Base-by-base conservation (phyloP, 2,888 invertebrate genomes). In the Magallana nippona region DNA sequence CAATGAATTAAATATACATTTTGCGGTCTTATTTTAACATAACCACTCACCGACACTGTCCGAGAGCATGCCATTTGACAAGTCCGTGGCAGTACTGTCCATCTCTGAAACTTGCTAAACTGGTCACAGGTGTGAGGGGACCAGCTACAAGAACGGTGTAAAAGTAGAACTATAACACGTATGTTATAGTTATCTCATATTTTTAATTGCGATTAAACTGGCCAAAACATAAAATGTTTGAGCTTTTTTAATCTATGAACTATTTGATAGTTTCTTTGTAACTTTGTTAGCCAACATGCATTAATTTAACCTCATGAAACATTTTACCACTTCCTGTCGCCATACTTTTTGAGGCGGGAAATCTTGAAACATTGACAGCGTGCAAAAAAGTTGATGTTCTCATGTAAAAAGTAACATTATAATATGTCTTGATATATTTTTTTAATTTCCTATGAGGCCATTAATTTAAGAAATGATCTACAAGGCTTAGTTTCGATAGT, bases 321-420 rank as follows among this genome's bases (percentile, higher is more conserved):
- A 44, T 44, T 44, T 44, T 44, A 44, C 44, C 71, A 22, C 27
- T 71, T 71, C 71, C 71, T 71, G 71, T 71, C 71, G 71, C 71
- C 71, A 71, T 71, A 27, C 71, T 71, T 71, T 22, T 71, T 22
- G 71, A 19, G 71, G 71, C 71, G 71, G 71, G 71, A 71, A 71
- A 71, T 71, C 60, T 60, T 27, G 22, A 71, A 71, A 27, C 32
- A 15, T 27, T 13, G 11, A 71, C 19, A 71, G 32, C 71, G 22
- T 71, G 27, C 27, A 71, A 27, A 10, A 60, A 44, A 44, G 44
- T 44, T 44, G 44, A 44, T 44, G 32, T 44, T 44, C 8, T 44
- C 44, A 8, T 44, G 8, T 44, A 44, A 44, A 44, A 44, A 44
- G 44, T 44, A 44, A 44, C 8, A 44, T 44, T 44, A 44, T 8